Evolutionary conservation across 2,797 vertebrate genomes (phyloP).

Genomic region (Enteromius paludinosus): DNA sequence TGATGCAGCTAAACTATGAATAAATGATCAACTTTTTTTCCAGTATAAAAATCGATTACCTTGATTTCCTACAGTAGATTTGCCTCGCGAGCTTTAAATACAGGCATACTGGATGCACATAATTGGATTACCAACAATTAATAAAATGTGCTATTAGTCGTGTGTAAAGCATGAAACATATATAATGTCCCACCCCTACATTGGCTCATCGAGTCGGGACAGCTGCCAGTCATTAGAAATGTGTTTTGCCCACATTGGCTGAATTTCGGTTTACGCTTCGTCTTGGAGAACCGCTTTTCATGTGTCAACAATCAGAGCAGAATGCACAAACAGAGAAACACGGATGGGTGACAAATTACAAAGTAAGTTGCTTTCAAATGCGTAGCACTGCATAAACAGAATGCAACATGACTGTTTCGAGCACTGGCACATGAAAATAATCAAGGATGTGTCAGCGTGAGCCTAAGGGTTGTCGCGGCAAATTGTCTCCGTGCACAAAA

Average conservation of each 20-base stretch:
- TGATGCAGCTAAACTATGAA: conserved; percentile 50
- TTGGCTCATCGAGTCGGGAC: conserved; percentile 28
- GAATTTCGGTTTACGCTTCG: not conserved
- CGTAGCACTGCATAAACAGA: conserved; percentile 25
- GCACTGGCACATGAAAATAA: conserved; percentile 39
- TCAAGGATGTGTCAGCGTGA: conserved; percentile 35
- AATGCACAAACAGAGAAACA: conserved; percentile 34
- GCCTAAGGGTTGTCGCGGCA: conserved; percentile 30
- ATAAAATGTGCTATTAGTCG: conserved; percentile 71
- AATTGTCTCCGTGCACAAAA: conserved; percentile 24
- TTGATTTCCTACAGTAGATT: conserved; percentile 51
- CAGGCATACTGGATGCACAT: conserved; percentile 68
- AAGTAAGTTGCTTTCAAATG: conserved; percentile 38
- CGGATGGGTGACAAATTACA: conserved; percentile 37
- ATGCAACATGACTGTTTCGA: conserved; percentile 27
- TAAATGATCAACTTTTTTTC: conserved; percentile 52
- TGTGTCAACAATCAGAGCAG: conserved; percentile 29
- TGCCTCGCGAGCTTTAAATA: conserved; percentile 53
- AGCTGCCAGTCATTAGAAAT: conserved; percentile 49
- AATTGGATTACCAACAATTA: conserved; percentile 78
- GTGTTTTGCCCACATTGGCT: conserved; percentile 3
- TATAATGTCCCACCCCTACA: conserved; percentile 58
- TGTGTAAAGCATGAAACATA: conserved; percentile 66
- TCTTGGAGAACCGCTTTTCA: conserved; percentile 4
- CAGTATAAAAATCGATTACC: conserved; percentile 62